Conservation (phyloP, 2,888 invertebrate genomes). For the Hylaea fasciaria region DNA sequence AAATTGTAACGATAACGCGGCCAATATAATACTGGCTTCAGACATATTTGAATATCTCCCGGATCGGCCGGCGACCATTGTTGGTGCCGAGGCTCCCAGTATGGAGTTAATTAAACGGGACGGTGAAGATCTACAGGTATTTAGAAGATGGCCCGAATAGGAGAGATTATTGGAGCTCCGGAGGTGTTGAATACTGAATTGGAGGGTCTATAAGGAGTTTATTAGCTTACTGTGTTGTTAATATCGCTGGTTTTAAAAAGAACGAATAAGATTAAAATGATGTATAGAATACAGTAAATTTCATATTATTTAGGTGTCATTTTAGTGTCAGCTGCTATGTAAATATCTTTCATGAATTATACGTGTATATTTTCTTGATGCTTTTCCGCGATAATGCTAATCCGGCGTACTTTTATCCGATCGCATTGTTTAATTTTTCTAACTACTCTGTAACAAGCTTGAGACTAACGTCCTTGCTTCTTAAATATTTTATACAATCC, state of each 20-base stretch:
- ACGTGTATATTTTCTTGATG: too few species aligned
- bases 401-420: too few species aligned
- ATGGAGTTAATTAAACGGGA: constrained; percentile 84
- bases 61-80: constrained; percentile 77
- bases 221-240: constrained; percentile 32
- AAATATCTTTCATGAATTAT: too few species aligned
- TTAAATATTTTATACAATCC: constrained; percentile 8
- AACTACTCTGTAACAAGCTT: background rate
- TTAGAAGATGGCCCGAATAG: constrained; percentile 66
- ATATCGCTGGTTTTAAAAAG: constrained; percentile 14
- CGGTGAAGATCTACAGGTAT: constrained; percentile 76
- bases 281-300: too few species aligned
- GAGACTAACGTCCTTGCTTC: background rate
- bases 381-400: too few species aligned
- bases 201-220: constrained; percentile 38
- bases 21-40: constrained; percentile 78
- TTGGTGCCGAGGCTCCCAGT: constrained; percentile 70
- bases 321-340: too few species aligned
- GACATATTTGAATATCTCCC: constrained; percentile 84
- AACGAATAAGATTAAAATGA: background rate
- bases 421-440: background rate
- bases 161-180: constrained; percentile 52
- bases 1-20: constrained; percentile 48
- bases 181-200: constrained; percentile 55
- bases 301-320: too few species aligned